Evolutionary conservation across 2,113 vertebrate species (phyloP).

Genomic region (Osmerus mordax): DNA sequence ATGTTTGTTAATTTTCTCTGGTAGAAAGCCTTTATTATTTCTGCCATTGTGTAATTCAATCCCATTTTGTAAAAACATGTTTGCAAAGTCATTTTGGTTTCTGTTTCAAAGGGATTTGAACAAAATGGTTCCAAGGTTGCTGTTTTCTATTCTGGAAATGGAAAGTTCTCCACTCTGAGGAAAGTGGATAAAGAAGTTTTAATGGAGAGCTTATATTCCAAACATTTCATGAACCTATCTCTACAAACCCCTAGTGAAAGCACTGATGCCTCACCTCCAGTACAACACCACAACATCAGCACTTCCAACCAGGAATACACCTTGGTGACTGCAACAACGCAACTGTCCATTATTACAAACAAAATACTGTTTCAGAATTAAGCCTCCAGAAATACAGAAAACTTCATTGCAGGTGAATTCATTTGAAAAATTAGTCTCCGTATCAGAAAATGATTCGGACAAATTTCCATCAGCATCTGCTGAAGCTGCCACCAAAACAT

Average conservation of each 20-base stretch:
- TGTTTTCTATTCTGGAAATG: constrained; percentile 29
- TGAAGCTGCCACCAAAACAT: not conserved
- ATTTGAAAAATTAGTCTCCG: not conserved
- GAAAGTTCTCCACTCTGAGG: constrained; percentile 14
- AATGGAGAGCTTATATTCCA: constrained; percentile 10
- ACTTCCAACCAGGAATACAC: constrained; percentile 51
- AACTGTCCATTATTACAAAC: not conserved
- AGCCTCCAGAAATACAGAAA: not conserved
- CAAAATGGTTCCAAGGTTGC: constrained; percentile 21
- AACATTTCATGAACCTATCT: constrained; percentile 17
- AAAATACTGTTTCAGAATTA: not conserved
- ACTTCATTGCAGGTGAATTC: not conserved
- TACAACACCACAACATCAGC: constrained; percentile 55
- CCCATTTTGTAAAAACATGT: constrained; percentile 26
- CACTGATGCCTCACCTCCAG: constrained; percentile 40
- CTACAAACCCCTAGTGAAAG: constrained; percentile 31
- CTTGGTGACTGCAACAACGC: not conserved
- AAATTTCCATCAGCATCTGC: constrained; percentile 3
- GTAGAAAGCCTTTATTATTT: constrained; percentile 36
- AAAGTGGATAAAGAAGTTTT: constrained; percentile 15
- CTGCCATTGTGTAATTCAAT: constrained; percentile 27
- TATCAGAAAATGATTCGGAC: not conserved
- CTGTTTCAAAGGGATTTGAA: constrained; percentile 35
- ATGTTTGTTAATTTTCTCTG: constrained; percentile 64
- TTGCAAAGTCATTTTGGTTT: constrained; percentile 21